Percentiles rank a stretch among this genome's conserved stretches.
Conservation (phyloP, 1,140 invertebrate species). For the Lordiphosa clarofinis region DNA sequence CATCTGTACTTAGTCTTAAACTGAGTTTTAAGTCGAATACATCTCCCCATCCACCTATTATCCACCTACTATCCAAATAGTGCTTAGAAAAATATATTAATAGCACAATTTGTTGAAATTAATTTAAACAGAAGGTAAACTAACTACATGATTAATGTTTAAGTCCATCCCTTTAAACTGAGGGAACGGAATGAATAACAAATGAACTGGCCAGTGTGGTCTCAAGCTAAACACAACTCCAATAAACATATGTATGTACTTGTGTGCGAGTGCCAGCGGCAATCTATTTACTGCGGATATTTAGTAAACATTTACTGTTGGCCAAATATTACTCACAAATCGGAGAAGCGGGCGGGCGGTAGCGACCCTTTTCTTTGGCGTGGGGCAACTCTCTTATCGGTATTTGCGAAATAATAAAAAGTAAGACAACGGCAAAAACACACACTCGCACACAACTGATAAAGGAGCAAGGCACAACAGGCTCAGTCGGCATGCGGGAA, state of each 20-base stretch:
- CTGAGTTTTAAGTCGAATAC: no score
- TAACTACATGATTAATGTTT: no score
- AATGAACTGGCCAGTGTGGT: no score
- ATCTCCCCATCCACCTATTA: no score
- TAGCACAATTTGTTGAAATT: no score
- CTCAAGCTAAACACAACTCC: no score
- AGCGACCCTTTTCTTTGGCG: conserved; percentile 2
- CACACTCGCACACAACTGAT: conserved; percentile 37
- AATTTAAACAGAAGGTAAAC: no score
- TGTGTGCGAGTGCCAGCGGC: conserved; percentile 23
- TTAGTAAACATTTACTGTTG: conserved; percentile 59
- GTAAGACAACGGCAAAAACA: conserved; percentile 32
- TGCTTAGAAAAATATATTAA: no score
- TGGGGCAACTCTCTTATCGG: conserved; percentile 45
- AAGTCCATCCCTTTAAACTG: no score
- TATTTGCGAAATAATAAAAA: conserved; percentile 72
- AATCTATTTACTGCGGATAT: conserved; percentile 56
- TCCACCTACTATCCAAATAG: no score
- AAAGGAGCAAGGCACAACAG: conserved; percentile 27
- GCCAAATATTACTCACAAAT: conserved; percentile 31
- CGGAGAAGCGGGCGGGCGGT: conserved; percentile 5
- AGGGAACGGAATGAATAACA: no score
- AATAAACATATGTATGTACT: conserved; percentile 13
- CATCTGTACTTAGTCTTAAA: no score
- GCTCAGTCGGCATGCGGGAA: conserved; percentile 17